Percentiles rank a stretch among this genome's conserved stretches.
phyloP scores from a whole-genome alignment of 2,888 invertebrate genomes.

The Ectobius pallidus region DNA sequence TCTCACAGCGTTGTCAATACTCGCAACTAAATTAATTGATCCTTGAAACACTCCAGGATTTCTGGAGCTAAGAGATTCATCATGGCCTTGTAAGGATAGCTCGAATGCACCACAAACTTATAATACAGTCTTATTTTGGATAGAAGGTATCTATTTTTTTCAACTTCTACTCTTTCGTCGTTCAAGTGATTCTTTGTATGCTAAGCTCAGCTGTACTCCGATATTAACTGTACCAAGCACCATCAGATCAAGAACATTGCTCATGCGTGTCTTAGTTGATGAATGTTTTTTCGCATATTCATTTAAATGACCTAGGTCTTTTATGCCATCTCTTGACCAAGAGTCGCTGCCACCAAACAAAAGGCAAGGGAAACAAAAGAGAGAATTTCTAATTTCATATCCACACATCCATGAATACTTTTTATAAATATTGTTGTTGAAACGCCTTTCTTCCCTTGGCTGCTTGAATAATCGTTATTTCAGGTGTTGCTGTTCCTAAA shows the following conservation, averaged over 20 bases:
- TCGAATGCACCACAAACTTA: neutral
- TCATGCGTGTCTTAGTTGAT: no score
- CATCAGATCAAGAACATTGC: neutral
- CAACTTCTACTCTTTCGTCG: neutral
- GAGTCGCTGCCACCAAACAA: no score
- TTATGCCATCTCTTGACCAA: no score
- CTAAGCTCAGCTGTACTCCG: neutral
- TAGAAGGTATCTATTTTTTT: no score
- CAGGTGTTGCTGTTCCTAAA: no score
- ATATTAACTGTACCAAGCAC: neutral
- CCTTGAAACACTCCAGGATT: neutral
- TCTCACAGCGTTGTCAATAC: neutral
- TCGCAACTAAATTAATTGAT: neutral
- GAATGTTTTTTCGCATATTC: neutral
- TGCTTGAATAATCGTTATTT: neutral
- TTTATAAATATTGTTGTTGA: neutral
- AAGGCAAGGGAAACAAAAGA: no score
- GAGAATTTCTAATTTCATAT: no score
- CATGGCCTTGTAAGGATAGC: neutral
- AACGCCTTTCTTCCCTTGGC: conserved; percentile 1
- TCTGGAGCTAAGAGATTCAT: neutral
- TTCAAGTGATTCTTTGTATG: conserved; percentile 1
- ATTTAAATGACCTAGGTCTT: no score
- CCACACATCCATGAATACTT: neutral
- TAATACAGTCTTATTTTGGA: neutral